Conservation (phyloP, 2,888 invertebrate genomes). For the Tetranychus piercei region DNA sequence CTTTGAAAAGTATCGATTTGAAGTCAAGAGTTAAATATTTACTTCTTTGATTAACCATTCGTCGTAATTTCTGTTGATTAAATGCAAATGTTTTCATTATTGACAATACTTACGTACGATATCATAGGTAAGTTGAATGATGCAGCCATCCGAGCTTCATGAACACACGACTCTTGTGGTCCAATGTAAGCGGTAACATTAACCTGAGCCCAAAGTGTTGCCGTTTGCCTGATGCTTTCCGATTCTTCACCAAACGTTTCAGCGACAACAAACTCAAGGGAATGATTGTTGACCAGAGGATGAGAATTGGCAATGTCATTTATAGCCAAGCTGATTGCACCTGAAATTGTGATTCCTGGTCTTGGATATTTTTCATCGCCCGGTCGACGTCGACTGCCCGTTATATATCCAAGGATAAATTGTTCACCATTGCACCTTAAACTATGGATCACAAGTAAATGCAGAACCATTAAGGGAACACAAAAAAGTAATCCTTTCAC, state of each 20-base stretch:
- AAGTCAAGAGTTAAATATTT: no score
- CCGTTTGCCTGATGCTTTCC: slow-evolving; percentile 64
- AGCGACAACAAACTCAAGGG: slow-evolving; percentile 57
- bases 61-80: no score
- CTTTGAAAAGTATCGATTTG: no score
- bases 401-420: slow-evolving; percentile 50
- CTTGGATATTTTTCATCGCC: slow-evolving; percentile 54
- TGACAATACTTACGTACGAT: slow-evolving; percentile 59
- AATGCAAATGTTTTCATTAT: background rate
- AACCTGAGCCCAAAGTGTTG: slow-evolving; percentile 54
- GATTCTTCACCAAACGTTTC: slow-evolving; percentile 80
- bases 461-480: no score
- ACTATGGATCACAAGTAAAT: no score
- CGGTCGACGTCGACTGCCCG: slow-evolving; percentile 57
- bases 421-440: slow-evolving; percentile 3
- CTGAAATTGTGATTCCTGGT: slow-evolving; percentile 50
- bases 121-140: slow-evolving; percentile 88
- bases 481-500: no score
- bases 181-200: slow-evolving; percentile 76
- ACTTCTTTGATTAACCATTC: no score
- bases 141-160: slow-evolving; percentile 79
- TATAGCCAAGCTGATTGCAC: slow-evolving; percentile 69
- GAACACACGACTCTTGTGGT: slow-evolving; percentile 71
- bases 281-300: slow-evolving; percentile 44
- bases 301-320: slow-evolving; percentile 45